phyloP scores from a whole-genome alignment of 2,797 vertebrate species.

The Sebastes oblongus region DNA sequence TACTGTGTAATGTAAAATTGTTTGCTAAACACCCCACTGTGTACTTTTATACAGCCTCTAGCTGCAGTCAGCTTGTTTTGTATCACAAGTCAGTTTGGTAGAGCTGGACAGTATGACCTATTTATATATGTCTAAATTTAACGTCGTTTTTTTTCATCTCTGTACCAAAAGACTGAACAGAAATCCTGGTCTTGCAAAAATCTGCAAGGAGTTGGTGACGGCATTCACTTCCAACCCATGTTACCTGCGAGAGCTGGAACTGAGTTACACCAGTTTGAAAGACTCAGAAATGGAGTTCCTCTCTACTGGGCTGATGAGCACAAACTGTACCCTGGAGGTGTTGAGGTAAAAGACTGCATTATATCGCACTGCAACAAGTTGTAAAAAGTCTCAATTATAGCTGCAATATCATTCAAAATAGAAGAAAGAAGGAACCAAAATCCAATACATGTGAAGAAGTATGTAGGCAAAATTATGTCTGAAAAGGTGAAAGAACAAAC shows the following conservation, averaged over 20 bases:
- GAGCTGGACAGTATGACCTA: not conserved
- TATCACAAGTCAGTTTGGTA: not conserved
- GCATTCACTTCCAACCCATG: not conserved
- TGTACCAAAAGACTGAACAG: slow-evolving; percentile 25
- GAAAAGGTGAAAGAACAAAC: not conserved
- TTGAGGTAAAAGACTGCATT: slow-evolving; percentile 19
- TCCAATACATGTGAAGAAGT: not conserved
- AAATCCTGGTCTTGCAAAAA: rapidly evolving
- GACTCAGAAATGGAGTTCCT: slow-evolving; percentile 37
- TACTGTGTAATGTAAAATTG: not conserved
- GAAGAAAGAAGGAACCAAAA: not conserved
- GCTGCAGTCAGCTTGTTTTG: not conserved
- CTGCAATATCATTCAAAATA: not conserved
- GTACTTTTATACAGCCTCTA: not conserved
- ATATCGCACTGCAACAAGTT: not conserved
- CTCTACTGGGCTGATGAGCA: slow-evolving; percentile 15
- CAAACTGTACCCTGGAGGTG: slow-evolving; percentile 17
- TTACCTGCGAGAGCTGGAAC: slow-evolving; percentile 25
- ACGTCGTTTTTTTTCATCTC: not conserved
- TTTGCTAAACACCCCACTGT: not conserved
- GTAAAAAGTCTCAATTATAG: not conserved
- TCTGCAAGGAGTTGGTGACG: slow-evolving; percentile 5
- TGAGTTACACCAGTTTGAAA: slow-evolving; percentile 2
- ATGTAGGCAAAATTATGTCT: not conserved
- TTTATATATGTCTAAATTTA: not conserved